Percentiles rank a stretch among this genome's conserved stretches.
These are phyloP conservation scores for Tichodroma muraria DNA, from an alignment of 2,113 vertebrate species.

Conservation along the genomic window DNA sequence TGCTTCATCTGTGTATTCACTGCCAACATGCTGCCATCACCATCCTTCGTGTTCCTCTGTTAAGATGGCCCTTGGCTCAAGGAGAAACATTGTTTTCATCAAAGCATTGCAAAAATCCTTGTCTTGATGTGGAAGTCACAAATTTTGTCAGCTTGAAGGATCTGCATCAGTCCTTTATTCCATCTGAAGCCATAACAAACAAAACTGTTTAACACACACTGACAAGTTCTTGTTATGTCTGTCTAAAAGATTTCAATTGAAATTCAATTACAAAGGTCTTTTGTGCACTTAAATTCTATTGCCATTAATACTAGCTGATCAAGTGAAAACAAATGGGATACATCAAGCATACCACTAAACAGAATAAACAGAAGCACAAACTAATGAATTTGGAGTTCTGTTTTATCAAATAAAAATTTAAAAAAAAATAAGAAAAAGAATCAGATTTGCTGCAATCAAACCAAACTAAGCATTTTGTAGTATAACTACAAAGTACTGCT, in stretches of 20 bases:
- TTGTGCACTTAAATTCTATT: neutral
- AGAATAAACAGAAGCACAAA: neutral
- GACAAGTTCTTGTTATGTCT: neutral
- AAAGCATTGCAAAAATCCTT: neutral
- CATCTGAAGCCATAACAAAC: neutral
- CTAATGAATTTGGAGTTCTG: neutral
- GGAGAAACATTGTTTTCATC: neutral
- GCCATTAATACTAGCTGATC: neutral
- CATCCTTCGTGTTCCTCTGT: neutral
- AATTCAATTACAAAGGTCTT: neutral
- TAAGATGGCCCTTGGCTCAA: neutral
- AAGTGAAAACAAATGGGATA: neutral
- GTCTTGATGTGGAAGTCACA: neutral
- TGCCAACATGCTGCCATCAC: neutral
- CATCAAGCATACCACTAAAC: neutral
- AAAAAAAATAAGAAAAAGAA: neutral
- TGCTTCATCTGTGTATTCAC: neutral
- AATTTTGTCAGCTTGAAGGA: neutral
- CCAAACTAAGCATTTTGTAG: neutral
- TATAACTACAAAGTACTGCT: neutral
- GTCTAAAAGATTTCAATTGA: constrained; percentile 2
- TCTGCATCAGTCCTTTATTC: neutral
- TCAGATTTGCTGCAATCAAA: neutral
- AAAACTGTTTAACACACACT: neutral
- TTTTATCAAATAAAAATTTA: neutral